Percentiles rank a stretch among this genome's conserved stretches.
Evolutionary conservation across 92 coral and sea anemone species (phyloP).

Genomic region (Palythoa grandiflora): DNA sequence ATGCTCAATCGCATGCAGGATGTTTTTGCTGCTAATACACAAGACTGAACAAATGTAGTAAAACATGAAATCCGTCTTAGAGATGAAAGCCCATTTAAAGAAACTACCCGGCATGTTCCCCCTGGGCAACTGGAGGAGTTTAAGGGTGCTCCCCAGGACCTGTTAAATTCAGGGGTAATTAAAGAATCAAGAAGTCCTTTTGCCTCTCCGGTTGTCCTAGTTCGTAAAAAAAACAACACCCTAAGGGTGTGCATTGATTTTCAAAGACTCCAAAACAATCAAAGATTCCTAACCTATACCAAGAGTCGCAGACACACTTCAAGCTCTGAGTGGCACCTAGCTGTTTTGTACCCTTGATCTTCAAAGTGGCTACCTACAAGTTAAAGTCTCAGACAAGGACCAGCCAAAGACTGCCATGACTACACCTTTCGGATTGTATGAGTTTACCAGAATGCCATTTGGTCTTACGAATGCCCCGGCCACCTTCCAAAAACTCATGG

Average conservation of each 20-base stretch:
- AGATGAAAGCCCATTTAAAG: neutral
- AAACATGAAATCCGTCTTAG: too few species aligned
- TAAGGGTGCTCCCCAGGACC: neutral
- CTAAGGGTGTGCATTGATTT: conserved; percentile 30
- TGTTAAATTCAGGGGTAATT: conserved; percentile 45
- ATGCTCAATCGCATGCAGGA: neutral
- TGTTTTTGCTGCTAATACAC: neutral
- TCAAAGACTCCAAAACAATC: conserved; percentile 51
- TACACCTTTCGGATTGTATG: conserved; percentile 65
- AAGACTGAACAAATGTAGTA: too few species aligned
- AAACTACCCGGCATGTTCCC: conserved; percentile 14
- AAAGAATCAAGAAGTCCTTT: conserved; percentile 52
- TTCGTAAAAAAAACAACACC: conserved; percentile 46
- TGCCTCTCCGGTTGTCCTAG: conserved; percentile 53
- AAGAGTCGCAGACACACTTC: conserved; percentile 50
- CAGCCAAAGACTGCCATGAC: conserved; percentile 59
- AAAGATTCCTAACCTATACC: conserved; percentile 65
- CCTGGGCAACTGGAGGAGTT: conserved; percentile 43
- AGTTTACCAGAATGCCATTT: conserved; percentile 66
- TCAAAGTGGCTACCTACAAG: conserved; percentile 64
- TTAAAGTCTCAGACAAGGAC: conserved; percentile 49
- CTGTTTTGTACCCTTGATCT: conserved; percentile 68
- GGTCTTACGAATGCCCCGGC: conserved; percentile 40
- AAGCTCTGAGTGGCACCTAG: conserved; percentile 56
- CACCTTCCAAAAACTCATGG: conserved; percentile 57